Base-by-base conservation (phyloP, 2,888 invertebrate genomes). In the Drosophila conformis region DNA sequence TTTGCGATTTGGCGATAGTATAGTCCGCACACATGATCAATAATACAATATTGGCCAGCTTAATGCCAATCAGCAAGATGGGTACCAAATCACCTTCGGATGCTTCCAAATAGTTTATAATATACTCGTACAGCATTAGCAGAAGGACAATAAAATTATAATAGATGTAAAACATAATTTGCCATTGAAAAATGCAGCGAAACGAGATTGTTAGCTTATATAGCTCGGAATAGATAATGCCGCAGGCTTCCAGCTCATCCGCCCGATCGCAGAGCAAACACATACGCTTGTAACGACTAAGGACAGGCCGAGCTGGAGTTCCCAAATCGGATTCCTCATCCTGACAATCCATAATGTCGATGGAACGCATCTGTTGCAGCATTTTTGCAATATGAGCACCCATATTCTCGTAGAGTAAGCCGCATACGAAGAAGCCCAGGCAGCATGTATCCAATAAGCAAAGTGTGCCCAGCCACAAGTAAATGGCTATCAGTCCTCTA, bases 161-260 rank as follows among this genome's bases (percentile, higher is more conserved):
- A 61, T 91, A 91, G 11, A 92, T 84, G 27, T 85, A 90, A 60
- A 90, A 91, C 5, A 91, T 48, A 0, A 92, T 87, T 46, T 91
- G 91, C 72, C 90, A 87, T n/a, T 92, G 90, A 27, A 91, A 80
- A 35, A 91, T 82, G 11, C 56, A 7, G 2, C 84, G 71, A 56
- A 91, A 92, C 0, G 73, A 61, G 4, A 74, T 65, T 0, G 87
- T 90, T 1, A 90, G 25, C 1, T 67, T 73, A 36, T 87, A 92
- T 3, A 92, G 66, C 10, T 83, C 71, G 2, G 80, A 75, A 31
- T 92, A 92, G 53, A 91, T 84, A 2, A 29, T 6, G 29, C 79
- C 81, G 21, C 84, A 83, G 0, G 80, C 68, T 15, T 92, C 90
- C 58, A 92, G 67, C 36, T 89, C 89, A 33, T 91, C 91, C 5